phyloP scores from a whole-genome alignment of 2,888 invertebrate species.

The Tachina grossa region DNA sequence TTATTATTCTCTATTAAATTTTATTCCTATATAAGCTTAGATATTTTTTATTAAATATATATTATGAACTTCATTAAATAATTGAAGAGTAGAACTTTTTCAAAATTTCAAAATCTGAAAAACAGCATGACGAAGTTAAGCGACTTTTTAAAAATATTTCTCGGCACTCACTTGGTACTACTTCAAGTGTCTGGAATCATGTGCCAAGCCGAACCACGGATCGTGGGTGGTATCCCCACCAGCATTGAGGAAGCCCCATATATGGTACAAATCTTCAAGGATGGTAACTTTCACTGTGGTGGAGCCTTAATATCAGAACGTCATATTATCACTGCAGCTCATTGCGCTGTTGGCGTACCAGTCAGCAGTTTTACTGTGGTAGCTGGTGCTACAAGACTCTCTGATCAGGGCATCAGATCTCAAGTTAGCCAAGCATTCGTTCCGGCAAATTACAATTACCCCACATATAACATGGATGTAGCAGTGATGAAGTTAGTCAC shows the following conservation, averaged over 20 bases:
- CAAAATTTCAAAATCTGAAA: background rate
- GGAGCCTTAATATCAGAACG: background rate
- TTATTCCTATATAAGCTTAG: too few species aligned
- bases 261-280: background rate
- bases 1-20: too few species aligned
- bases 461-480: background rate
- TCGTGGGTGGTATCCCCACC: background rate
- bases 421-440: background rate
- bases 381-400: background rate
- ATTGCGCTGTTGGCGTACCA: background rate
- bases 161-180: background rate
- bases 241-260: background rate
- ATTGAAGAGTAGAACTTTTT: background rate
- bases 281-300: background rate
- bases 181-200: background rate
- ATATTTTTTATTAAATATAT: too few species aligned
- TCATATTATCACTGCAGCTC: background rate
- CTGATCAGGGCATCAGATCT: background rate
- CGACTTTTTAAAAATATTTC: background rate
- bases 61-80: background rate
- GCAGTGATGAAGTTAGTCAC: background rate
- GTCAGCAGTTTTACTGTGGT: background rate
- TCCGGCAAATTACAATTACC: background rate
- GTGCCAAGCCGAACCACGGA: background rate
- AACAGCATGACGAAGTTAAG: background rate